Evolutionary conservation across 2,888 invertebrate species (phyloP).

Genomic region (Spodoptera littoralis): DNA sequence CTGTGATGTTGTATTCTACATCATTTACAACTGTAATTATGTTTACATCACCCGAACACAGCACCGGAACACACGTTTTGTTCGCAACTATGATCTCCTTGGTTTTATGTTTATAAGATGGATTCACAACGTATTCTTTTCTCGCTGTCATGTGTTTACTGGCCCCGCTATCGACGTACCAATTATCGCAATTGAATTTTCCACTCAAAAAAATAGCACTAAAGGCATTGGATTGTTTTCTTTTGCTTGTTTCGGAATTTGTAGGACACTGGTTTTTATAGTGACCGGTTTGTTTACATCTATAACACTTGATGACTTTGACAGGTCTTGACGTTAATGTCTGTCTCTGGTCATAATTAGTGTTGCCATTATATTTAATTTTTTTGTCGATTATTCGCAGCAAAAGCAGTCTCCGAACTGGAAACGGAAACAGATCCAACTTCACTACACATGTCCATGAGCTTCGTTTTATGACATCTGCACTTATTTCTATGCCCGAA

Average conservation of each 20-base stretch:
- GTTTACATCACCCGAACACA: constrained; percentile 49
- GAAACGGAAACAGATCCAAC: neutral
- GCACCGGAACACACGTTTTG: constrained; percentile 42
- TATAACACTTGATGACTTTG: constrained; percentile 44
- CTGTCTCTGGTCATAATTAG: constrained; percentile 19
- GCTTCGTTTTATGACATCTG: constrained; percentile 41
- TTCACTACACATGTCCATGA: constrained; percentile 40
- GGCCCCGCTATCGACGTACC: no score
- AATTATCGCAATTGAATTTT: no score
- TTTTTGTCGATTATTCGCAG: no score
- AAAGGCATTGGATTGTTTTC: no score
- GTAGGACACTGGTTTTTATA: constrained; percentile 41
- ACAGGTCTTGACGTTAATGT: constrained; percentile 24
- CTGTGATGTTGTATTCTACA: no score
- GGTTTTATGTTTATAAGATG: constrained; percentile 39
- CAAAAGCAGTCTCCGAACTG: no score
- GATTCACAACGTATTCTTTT: constrained; percentile 29
- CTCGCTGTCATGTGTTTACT: no score
- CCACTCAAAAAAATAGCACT: no score
- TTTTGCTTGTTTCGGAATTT: no score
- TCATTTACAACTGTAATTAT: no score
- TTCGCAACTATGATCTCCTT: constrained; percentile 58
- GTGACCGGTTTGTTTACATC: constrained; percentile 53
- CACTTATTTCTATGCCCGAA: constrained; percentile 13
- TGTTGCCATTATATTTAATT: no score